Conservation (phyloP, 2,113 vertebrate species). For the Hepsetus odoe region DNA sequence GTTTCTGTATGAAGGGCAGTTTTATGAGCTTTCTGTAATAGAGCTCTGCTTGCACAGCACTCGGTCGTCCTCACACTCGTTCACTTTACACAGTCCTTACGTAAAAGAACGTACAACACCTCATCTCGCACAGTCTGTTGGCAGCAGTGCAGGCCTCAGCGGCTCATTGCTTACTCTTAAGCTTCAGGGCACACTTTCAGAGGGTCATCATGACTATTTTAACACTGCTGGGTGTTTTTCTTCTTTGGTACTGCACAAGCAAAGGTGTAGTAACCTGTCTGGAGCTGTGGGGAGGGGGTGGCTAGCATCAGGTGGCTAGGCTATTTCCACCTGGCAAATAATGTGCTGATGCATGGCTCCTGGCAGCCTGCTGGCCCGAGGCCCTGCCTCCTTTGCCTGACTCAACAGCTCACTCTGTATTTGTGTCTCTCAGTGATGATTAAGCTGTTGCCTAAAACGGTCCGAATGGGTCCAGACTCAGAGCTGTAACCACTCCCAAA, state of each 20-base stretch:
- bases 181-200: background rate
- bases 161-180: background rate
- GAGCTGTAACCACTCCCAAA: constrained; percentile 25
- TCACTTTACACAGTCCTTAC: constrained; percentile 34
- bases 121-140: background rate
- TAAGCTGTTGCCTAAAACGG: constrained; percentile 70
- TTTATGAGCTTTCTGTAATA: constrained; percentile 42
- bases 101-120: constrained; percentile 19
- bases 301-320: constrained; percentile 35
- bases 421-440: constrained; percentile 72
- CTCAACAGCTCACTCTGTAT: constrained; percentile 72
- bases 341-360: constrained; percentile 65
- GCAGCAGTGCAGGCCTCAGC: background rate
- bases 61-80: constrained; percentile 24
- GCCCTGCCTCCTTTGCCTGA: constrained; percentile 66
- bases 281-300: constrained; percentile 4
- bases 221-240: constrained; percentile 27
- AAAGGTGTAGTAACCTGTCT: constrained; percentile 27
- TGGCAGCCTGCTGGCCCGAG: constrained; percentile 68
- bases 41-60: constrained; percentile 38
- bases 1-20: constrained; percentile 37
- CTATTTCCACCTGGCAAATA: constrained; percentile 71
- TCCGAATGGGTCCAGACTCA: constrained; percentile 48
- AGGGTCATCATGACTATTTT: constrained; percentile 13
- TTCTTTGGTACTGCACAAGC: constrained; percentile 15